Base-by-base conservation (phyloP, 1,140 invertebrate species). In the Apis cerana region DNA sequence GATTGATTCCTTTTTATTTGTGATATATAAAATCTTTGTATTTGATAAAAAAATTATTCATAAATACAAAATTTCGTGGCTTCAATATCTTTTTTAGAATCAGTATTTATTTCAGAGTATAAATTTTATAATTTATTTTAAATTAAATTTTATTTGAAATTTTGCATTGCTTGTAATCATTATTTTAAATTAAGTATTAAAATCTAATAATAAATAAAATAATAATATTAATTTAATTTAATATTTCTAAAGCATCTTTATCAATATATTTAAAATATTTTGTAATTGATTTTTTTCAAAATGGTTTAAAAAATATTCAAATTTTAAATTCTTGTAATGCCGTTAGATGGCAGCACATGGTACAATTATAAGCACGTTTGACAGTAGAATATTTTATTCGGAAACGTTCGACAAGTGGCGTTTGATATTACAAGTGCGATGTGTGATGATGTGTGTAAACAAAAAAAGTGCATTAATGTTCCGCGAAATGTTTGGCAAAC, bases 381-480 rank as follows among this genome's bases (percentile, higher is more conserved):
- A 59, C 56, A 58, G 19, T 79, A 27, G 5, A 48, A 70, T 50
- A 61, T 15, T 62, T 62, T 23, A 19, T 48, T 43, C 48, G 13
- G 61, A 56, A 50, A 75, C 80, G 56, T 54, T 62, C 43, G 62
- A 43, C 43, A 21, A 62, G 64, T 76, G 54, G 17, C 23, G 50
- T 70, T 27, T 65, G 54, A 56, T 54, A 75, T 23, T 76, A n/a
- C 27, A 61, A 77, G 74, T 77, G 64, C 33, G 21, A 74, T 74
- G 76, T 27, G 33, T 33, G 2, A n/a, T 21, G 23, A 23, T 79
- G 48, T 33, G 76, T 75, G 77, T 68, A 75, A 84, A 75, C 69
- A 84, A 80, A 43, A 43, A 43, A 80, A 70, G 70, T 84, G 64
- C 23, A 11, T 64, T 21, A 52, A 75, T n/a, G 61, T 27, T 50